Conservation (phyloP, 2,113 vertebrate genomes). For the Burhinus bistriatus region DNA sequence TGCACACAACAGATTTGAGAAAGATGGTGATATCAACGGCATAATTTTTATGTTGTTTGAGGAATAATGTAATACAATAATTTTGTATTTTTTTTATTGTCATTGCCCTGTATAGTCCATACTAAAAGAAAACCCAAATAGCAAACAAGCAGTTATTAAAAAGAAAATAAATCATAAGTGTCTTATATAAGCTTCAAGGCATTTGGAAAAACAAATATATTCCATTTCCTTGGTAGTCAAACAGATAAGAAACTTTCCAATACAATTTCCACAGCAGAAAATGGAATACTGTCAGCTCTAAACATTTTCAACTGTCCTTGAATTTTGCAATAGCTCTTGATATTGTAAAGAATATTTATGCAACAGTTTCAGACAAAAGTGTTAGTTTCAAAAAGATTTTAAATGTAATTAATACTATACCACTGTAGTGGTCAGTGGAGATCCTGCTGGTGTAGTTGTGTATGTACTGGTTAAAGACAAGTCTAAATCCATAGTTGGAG, state of each 20-base stretch:
- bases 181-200: not conserved
- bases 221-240: not conserved
- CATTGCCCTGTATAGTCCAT: not conserved
- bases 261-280: not conserved
- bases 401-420: slow-evolving; percentile 70
- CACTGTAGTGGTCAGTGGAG: slow-evolving; percentile 83
- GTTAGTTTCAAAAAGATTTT: not conserved
- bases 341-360: not conserved
- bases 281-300: not conserved
- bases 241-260: not conserved
- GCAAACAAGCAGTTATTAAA: not conserved
- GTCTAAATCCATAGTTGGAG: slow-evolving; percentile 92
- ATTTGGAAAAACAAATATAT: not conserved
- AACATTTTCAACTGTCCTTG: not conserved
- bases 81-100: not conserved
- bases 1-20: not conserved
- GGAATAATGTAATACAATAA: not conserved
- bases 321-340: not conserved
- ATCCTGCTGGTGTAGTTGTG: slow-evolving; percentile 87
- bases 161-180: not conserved
- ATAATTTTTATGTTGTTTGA: not conserved
- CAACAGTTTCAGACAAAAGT: not conserved
- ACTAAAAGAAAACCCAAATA: not conserved
- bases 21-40: not conserved
- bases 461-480: slow-evolving; percentile 93